Evolutionary conservation across 2,113 vertebrate species (phyloP).

Genomic region (Callipepla squamata): DNA sequence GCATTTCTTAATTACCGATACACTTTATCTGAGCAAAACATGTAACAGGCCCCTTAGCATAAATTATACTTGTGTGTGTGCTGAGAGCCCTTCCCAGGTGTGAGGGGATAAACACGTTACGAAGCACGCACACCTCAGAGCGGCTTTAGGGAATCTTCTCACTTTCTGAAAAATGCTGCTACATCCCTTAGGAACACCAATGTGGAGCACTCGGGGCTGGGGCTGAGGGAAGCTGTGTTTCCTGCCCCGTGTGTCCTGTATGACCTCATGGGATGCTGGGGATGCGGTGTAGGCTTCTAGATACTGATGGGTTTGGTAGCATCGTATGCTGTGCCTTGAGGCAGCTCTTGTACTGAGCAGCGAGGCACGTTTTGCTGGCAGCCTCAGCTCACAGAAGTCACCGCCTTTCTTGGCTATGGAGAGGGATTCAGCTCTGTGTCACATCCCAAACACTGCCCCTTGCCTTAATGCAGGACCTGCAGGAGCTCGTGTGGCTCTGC

Average conservation of each 20-base stretch:
- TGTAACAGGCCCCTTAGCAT: constrained; percentile 39
- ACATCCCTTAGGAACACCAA: background rate
- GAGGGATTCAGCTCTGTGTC: background rate
- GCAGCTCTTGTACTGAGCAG: background rate
- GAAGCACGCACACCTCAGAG: background rate
- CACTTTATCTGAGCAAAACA: constrained; percentile 51
- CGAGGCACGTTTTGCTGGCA: background rate
- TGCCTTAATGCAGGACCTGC: background rate
- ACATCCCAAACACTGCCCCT: background rate
- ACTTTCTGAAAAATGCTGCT: background rate
- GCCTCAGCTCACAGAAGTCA: background rate
- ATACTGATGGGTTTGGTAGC: background rate
- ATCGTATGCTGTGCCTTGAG: background rate
- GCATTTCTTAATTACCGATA: constrained; percentile 21
- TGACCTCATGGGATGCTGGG: background rate
- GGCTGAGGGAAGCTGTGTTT: background rate
- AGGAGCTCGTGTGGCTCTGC: background rate
- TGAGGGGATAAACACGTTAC: background rate
- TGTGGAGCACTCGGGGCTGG: background rate
- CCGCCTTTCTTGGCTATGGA: background rate
- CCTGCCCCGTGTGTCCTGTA: background rate
- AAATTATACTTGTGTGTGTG: background rate
- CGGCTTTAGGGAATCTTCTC: background rate
- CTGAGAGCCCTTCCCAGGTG: constrained; percentile 36
- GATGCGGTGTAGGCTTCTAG: background rate